Evolutionary conservation across 2,888 invertebrate genomes (phyloP).

Genomic region (Anoplius nigerrimus): DNA sequence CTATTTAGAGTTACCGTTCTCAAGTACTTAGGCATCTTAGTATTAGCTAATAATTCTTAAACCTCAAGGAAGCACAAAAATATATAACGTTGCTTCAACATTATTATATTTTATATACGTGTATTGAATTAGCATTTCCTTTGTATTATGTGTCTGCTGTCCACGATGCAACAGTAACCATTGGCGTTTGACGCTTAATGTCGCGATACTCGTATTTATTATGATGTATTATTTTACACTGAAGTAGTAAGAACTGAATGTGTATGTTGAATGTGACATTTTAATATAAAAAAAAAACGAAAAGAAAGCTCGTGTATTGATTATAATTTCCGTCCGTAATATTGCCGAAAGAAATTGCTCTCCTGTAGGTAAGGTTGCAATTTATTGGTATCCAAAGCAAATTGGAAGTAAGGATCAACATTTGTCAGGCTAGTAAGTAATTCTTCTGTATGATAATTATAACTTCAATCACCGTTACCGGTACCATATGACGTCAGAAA

Average conservation of each 20-base stretch:
- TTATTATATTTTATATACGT: conserved; percentile 25
- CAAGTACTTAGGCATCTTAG: conserved; percentile 51
- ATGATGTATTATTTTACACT: conserved; percentile 80
- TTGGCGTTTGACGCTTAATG: conserved; percentile 78
- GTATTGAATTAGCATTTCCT: conserved; percentile 26
- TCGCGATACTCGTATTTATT: conserved; percentile 81
- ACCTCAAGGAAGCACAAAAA: conserved; percentile 12
- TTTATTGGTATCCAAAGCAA: too few species aligned
- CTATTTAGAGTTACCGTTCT: conserved; percentile 50
- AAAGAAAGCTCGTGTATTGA: background rate
- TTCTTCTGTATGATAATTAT: too few species aligned
- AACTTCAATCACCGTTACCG: too few species aligned
- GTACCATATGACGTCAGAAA: too few species aligned
- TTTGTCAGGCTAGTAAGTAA: too few species aligned
- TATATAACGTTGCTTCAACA: conserved; percentile 39
- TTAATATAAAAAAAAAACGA: conserved; percentile 41
- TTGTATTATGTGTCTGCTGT: conserved; percentile 26
- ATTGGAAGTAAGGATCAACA: too few species aligned
- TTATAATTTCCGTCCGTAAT: too few species aligned
- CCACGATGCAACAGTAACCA: conserved; percentile 16
- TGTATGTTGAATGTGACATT: conserved; percentile 49
- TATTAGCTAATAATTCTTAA: conserved; percentile 44
- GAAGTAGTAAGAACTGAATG: conserved; percentile 27
- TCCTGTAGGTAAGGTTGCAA: too few species aligned
- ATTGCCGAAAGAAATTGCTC: too few species aligned